A percentile compares a stretch with the other conserved stretches of the same genome.
Evolutionary conservation across 2,888 invertebrate genomes (phyloP).

Genomic region (Pachydiplax longipennis): DNA sequence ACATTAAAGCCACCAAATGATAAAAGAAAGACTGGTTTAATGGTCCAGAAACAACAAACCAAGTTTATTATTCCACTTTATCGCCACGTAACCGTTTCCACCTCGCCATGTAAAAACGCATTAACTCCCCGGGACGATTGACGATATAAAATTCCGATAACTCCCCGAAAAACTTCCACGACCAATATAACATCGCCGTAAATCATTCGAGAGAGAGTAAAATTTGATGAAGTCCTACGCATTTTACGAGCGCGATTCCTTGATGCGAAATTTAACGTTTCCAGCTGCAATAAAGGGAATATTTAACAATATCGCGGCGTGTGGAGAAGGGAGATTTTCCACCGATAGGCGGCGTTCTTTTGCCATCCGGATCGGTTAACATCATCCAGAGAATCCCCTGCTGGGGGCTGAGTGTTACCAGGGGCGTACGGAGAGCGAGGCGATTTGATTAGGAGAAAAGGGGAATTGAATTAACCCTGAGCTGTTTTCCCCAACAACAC

Average conservation of each 20-base stretch:
- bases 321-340: neutral
- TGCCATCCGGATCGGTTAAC: neutral
- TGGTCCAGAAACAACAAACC: neutral
- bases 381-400: neutral
- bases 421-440: neutral
- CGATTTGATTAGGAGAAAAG: slow-evolving; percentile 6
- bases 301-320: neutral
- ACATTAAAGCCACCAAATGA: neutral
- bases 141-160: neutral
- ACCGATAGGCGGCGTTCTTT: neutral
- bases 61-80: neutral
- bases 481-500: neutral
- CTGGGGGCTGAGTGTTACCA: neutral
- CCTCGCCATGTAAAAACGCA: neutral
- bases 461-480: slow-evolving; percentile 24
- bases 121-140: neutral
- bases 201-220: neutral
- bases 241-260: neutral
- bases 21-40: neutral
- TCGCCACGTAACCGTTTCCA: neutral
- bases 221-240: neutral
- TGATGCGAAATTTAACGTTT: neutral
- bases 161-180: neutral
- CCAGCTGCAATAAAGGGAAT: neutral
- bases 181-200: neutral